Evolutionary conservation across 2,888 invertebrate genomes (phyloP), one percentile per base, ranked within the genome.

Genomic region (Rotaria sp.): DNA sequence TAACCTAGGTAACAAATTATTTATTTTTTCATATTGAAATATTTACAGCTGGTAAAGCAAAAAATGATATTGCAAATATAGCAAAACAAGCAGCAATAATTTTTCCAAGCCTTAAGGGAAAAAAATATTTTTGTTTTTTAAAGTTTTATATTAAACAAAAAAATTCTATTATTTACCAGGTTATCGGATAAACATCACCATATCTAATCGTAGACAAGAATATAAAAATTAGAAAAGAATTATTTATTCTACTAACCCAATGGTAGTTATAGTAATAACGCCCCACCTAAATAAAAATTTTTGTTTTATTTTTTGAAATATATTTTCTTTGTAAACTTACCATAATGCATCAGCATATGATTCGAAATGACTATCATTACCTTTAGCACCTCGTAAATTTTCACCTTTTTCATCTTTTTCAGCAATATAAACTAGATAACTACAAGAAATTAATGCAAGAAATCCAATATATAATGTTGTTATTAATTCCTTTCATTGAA

Each of bases 11-110:
- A 50, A 15, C 18, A 50, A 4, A 18, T 50, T 50, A 50, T 50
- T 3, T 50, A 3, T 50, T 50, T 18, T 50, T 50, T 0, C 15
- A 50, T 4, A 67, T 18, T 4, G 2, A n/a, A 41, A n/a, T 45
- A 45, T 13, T 80, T 80, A 95, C 95, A 87, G 95, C 95, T 90
- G 95, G 95, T 90, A 95, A 93, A 89, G 95, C 95, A 91, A 95
- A 95, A 91, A 95, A 95, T 30, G 95, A 95, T 89, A 95, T 95
- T 88, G 95, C 95, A 90, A 95, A 95, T 74, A 95, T 94, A 89
- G 94, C 94, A 91, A 95, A 95, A 91, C 95, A 94, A 45, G 95
- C 94, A 30, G 95, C 95, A 38, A 95, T 94, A 87, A 95, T 94
- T 91, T 95, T 94, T 11, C 95, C 95, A 2, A 80, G 4, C 80